Evolutionary conservation across 1,140 invertebrate genomes (phyloP).

Genomic region (Eulimnadia texana): DNA sequence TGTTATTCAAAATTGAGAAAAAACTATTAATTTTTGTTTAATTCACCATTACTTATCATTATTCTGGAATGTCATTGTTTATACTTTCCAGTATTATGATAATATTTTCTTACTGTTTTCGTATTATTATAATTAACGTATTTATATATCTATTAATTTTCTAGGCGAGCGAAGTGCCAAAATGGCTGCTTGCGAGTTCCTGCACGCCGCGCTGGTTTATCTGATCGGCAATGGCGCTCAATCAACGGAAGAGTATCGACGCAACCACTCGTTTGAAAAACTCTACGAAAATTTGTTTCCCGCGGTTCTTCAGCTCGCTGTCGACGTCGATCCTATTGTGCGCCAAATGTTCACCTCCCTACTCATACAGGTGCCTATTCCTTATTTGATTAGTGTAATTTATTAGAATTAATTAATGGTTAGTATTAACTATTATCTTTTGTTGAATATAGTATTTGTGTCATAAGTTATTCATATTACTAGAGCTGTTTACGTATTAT

Average conservation of each 20-base stretch:
- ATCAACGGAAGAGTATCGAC: neutral
- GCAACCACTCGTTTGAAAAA: neutral
- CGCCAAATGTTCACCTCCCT: conserved; percentile 3
- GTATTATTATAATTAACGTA: neutral
- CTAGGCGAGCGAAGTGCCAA: neutral
- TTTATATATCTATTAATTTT: neutral
- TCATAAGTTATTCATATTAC: no score
- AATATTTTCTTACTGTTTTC: neutral
- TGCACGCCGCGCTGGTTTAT: conserved; percentile 8
- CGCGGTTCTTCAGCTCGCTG: conserved; percentile 1
- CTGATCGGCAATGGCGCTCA: conserved; percentile 7
- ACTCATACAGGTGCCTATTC: neutral
- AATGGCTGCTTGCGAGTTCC: conserved; percentile 11
- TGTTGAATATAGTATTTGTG: no score
- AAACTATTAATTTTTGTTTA: no score
- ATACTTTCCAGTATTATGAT: neutral
- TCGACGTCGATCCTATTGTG: conserved; percentile 2
- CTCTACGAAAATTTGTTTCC: conserved; percentile 4
- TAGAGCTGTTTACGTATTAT: no score
- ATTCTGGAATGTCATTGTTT: neutral
- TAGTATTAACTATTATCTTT: no score
- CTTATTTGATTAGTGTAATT: no score
- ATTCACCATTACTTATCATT: no score
- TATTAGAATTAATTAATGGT: no score
- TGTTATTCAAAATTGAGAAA: neutral